Evolutionary conservation across 1,140 invertebrate genomes (phyloP).

Genomic region (Branchinecta lindahli): DNA sequence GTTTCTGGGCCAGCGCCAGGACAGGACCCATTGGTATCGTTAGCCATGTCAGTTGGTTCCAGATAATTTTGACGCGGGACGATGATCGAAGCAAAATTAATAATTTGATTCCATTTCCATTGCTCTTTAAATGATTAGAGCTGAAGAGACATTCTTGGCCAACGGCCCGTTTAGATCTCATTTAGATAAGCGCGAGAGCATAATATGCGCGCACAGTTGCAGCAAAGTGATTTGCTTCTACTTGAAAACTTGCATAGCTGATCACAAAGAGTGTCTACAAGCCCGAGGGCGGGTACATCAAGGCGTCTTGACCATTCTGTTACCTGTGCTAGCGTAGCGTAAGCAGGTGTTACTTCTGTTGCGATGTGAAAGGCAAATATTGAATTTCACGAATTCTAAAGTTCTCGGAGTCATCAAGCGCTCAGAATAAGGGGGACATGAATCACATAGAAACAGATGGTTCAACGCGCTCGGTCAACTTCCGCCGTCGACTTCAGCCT

Average conservation of each 20-base stretch:
- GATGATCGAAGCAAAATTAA: too few species aligned
- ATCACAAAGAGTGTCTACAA: slow-evolving; percentile 2
- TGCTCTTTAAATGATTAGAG: too few species aligned
- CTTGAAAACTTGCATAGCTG: background rate
- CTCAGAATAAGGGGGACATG: too few species aligned
- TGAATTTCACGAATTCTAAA: background rate
- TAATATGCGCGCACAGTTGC: background rate
- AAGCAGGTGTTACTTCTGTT: slow-evolving; percentile 5
- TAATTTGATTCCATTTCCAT: too few species aligned
- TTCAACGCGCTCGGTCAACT: too few species aligned
- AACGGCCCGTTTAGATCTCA: background rate
- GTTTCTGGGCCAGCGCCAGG: too few species aligned
- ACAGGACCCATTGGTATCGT: too few species aligned
- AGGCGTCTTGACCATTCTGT: slow-evolving; percentile 2
- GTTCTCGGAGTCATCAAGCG: too few species aligned
- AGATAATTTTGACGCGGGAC: too few species aligned
- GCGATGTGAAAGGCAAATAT: slow-evolving; percentile 7
- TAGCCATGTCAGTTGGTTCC: too few species aligned
- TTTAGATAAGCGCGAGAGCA: background rate
- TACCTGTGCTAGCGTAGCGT: background rate
- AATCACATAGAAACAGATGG: too few species aligned
- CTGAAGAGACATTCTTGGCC: background rate
- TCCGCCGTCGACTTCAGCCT: too few species aligned
- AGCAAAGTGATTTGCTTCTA: slow-evolving; percentile 3
- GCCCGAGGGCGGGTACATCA: background rate